Percentiles rank a stretch among this genome's conserved stretches.
Evolutionary conservation across 2,888 invertebrate species (phyloP).

Genomic region (Cerastis rubricosa): DNA sequence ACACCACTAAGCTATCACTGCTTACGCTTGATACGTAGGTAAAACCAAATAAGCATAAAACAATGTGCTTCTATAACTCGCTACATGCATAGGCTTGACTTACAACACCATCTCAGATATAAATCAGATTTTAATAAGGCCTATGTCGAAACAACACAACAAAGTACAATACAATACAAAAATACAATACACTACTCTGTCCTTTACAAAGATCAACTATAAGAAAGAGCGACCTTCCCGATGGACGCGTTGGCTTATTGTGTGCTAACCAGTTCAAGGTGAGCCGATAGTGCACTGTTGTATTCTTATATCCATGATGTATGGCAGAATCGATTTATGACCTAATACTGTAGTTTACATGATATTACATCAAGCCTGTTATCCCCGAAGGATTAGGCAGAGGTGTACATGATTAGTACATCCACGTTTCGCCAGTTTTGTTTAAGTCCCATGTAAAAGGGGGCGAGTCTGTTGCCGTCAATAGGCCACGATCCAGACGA

Average conservation of each 20-base stretch:
- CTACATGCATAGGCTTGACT: not conserved
- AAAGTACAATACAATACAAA: not conserved
- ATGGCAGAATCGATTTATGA: not conserved
- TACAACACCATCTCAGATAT: not conserved
- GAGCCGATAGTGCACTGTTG: constrained; percentile 7
- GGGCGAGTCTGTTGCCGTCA: too few species aligned
- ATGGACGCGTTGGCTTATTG: constrained; percentile 30
- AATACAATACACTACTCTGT: constrained; percentile 7
- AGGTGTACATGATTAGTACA: too few species aligned
- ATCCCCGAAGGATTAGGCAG: too few species aligned
- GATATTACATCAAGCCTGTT: too few species aligned
- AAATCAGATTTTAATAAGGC: not conserved
- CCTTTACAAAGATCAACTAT: constrained; percentile 54
- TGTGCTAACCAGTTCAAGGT: constrained; percentile 51
- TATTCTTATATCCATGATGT: not conserved
- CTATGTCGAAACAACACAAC: not conserved
- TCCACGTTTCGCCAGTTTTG: too few species aligned
- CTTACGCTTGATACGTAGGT: too few species aligned
- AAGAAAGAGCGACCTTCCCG: constrained; percentile 52
- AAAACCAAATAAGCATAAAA: too few species aligned
- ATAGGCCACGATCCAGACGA: too few species aligned
- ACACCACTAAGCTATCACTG: too few species aligned
- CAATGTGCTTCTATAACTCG: too few species aligned
- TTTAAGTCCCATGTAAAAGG: too few species aligned
- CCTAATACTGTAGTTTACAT: not conserved